Base-by-base conservation (phyloP, 2,113 vertebrate species). In the Sitta europaea region DNA sequence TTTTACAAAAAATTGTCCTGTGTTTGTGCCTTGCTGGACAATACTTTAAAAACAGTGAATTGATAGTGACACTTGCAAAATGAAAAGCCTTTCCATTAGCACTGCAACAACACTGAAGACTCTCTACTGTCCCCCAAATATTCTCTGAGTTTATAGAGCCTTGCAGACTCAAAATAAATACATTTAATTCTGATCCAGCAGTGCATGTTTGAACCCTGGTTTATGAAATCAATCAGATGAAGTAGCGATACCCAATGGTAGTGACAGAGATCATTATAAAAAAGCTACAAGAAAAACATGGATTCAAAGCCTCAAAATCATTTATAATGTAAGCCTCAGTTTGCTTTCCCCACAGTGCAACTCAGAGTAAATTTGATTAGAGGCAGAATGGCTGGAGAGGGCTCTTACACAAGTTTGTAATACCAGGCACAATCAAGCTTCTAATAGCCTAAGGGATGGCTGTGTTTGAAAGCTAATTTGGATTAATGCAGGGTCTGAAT, bases 381-480 rank as follows among this genome's bases (percentile, higher is more conserved):
- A 83, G 81, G 71, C 22, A 3, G 86, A 83, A 42, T 83, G 72
- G 90, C 85, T 90, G 88, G 72, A 94, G 75, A 95, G 85, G 72
- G 66, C 51, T 86, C 79, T 68, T 80, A 28, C 74, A 77, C 51
- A 62, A 63, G 86, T 81, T 79, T 73, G 78, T 88, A 88, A 95
- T 88, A 84, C 70, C 62, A 91, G 58, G 74, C 84, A 93, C 92
- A 91, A 85, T 96, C 73, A 87, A 87, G 67, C 90, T 82, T 82
- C 84, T 96, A 90, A 92, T 86, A 91, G 92, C 92, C 94, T 90
- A 70, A 93, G 94, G 94, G 87, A 85, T 83, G 78, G 43, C 55
- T 94, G 74, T 80, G 90, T 89, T 95, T 93, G 86, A 93, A 94
- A 97, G 81, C 85, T 96, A 93, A 97, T 95, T 97, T 94, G 88